Percentiles rank a stretch among this genome's conserved stretches.
Conservation (phyloP, 2,888 invertebrate genomes). For the Diadegma fenestrale region DNA sequence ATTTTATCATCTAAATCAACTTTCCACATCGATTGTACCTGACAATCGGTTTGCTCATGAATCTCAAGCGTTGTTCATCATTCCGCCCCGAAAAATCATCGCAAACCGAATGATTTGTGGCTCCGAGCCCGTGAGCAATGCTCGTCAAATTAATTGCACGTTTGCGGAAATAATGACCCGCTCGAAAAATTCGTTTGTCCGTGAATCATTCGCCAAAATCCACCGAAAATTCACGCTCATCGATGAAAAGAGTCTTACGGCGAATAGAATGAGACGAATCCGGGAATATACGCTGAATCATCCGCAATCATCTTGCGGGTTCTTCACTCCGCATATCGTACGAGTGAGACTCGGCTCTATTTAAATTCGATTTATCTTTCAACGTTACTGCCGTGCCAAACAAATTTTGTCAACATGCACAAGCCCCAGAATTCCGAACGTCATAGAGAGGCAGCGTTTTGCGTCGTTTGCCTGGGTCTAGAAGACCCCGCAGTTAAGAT, state of each 20-base stretch:
- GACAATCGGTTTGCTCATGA: background rate
- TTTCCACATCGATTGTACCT: background rate
- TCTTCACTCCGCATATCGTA: constrained; percentile 14
- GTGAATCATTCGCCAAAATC: constrained; percentile 43
- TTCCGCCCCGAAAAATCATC: background rate
- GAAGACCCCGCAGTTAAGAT: background rate
- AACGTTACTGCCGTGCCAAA: background rate
- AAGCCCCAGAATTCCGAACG: background rate
- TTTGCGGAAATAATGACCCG: background rate
- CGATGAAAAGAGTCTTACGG: constrained; percentile 10
- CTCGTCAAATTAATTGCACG: background rate
- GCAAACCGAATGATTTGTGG: background rate
- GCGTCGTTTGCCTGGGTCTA: background rate
- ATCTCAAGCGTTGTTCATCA: background rate
- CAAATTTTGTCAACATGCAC: background rate
- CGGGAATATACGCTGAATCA: constrained; percentile 62
- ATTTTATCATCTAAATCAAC: background rate
- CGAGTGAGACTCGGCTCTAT: constrained; percentile 16
- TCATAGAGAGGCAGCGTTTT: background rate
- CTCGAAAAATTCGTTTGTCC: constrained; percentile 28
- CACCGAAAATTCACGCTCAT: constrained; percentile 7
- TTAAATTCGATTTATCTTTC: constrained; percentile 38
- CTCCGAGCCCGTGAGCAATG: background rate
- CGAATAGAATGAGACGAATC: constrained; percentile 17
- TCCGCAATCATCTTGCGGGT: constrained; percentile 8